phyloP scores from a whole-genome alignment of 2,797 vertebrate species.

The Triplophysa yarkandensis region DNA sequence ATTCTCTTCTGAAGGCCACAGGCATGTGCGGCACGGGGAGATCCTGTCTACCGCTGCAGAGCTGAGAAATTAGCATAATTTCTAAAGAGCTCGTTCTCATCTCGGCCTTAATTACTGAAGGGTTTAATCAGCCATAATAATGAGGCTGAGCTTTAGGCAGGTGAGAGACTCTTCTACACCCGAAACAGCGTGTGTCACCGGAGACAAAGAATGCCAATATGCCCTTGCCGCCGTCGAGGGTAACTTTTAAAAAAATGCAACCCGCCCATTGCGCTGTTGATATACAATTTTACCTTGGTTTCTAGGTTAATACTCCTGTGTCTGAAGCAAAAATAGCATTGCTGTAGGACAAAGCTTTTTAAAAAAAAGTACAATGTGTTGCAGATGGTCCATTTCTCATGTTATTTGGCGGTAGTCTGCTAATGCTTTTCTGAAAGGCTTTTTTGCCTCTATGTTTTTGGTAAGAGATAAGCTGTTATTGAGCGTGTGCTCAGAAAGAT shows the following conservation, averaged over 20 bases:
- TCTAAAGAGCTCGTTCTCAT: conserved; percentile 38
- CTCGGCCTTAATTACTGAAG: conserved; percentile 57
- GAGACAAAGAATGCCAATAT: conserved; percentile 27
- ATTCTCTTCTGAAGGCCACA: conserved; percentile 23
- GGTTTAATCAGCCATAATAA: conserved; percentile 55
- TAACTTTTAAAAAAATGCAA: conserved; percentile 46
- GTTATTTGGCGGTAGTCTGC: conserved; percentile 2
- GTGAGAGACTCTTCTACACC: conserved; percentile 47
- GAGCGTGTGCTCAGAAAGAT: conserved; percentile 38
- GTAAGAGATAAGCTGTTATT: conserved; percentile 48
- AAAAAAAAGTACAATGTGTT: conserved; percentile 41
- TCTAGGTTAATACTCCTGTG: conserved; percentile 60
- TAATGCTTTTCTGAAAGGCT: conserved; percentile 39
- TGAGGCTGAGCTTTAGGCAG: conserved; percentile 48
- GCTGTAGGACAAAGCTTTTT: conserved; percentile 54
- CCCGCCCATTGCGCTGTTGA: conserved; percentile 48
- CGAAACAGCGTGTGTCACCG: conserved; percentile 40
- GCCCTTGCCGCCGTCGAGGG: conserved; percentile 43
- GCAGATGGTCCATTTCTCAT: conserved; percentile 28
- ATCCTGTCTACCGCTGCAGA: conserved; percentile 28
- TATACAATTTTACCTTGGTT: conserved; percentile 55
- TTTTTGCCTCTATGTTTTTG: conserved; percentile 9
- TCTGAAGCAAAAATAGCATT: conserved; percentile 53
- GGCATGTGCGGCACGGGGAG: conserved; percentile 32
- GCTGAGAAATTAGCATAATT: conserved; percentile 52